Conservation (phyloP, 2,797 vertebrate species). For the Protonibea diacanthus region DNA sequence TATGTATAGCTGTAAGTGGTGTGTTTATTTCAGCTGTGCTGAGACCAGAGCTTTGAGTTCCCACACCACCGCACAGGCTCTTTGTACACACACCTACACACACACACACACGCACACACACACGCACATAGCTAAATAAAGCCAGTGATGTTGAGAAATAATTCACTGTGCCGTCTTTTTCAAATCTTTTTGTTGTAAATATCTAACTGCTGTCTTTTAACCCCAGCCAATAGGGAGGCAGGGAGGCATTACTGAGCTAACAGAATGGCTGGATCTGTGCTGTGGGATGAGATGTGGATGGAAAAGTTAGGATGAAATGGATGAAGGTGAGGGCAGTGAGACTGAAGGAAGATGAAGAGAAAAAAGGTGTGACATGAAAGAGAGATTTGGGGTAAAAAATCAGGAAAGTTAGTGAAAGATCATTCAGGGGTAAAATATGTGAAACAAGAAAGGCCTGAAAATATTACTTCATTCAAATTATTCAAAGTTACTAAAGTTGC, state of each 20-base stretch:
- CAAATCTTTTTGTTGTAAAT: slow-evolving; percentile 69
- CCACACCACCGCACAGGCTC: slow-evolving; percentile 71
- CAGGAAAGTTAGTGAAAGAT: background rate
- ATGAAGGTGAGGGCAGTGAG: slow-evolving; percentile 26
- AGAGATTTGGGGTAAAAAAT: slow-evolving; percentile 1
- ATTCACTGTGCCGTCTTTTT: slow-evolving; percentile 51
- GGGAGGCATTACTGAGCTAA: slow-evolving; percentile 62
- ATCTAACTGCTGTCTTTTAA: slow-evolving; percentile 62
- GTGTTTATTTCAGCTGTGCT: slow-evolving; percentile 75
- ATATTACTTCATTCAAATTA: background rate
- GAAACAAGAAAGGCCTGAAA: background rate
- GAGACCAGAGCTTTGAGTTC: slow-evolving; percentile 71
- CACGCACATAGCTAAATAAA: slow-evolving; percentile 81
- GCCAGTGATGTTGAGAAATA: slow-evolving; percentile 68
- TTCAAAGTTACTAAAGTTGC: background rate
- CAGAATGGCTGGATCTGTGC: slow-evolving; percentile 35
- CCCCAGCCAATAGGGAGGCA: slow-evolving; percentile 60
- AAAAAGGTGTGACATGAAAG: background rate
- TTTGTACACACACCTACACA: slow-evolving; percentile 31
- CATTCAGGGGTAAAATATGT: background rate
- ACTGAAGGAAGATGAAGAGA: background rate
- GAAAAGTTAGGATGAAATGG: slow-evolving; percentile 14
- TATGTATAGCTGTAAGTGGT: slow-evolving; percentile 54
- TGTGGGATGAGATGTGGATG: slow-evolving; percentile 25
- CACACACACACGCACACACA: slow-evolving; percentile 29